Evolutionary conservation across 2,113 vertebrate species (phyloP), one percentile per base, ranked within the genome.

Genomic region (Lagenorhynchus albirostris): DNA sequence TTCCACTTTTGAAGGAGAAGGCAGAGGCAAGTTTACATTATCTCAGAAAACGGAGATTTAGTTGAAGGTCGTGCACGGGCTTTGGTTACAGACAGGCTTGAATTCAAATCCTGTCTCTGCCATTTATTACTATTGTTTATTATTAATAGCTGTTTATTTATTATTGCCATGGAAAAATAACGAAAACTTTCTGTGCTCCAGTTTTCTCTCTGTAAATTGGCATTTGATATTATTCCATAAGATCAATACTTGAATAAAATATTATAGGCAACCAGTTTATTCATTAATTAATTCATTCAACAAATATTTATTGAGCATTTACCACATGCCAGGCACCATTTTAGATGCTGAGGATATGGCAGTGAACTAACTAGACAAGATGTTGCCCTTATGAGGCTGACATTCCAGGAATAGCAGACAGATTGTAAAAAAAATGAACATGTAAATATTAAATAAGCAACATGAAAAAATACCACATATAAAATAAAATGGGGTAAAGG

Each of bases 1-100:
- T 98, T 98, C 98, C 98, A 98, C 98, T 98, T 98, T 95, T 97
- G 98, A 99, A 98, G 98, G 98, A 99, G 98, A 99, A 98, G 98
- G 98, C 98, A 98, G 98, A 99, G 98, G 98, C 98, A 98, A 98
- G 97, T 98, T 98, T 98, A 98, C 97, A 97, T 98, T 98, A 98
- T 98, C 97, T 98, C 98, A 98, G 95, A 98, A 98, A 98, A 98
- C 95, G 96, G 97, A 98, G 15, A 76, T 90, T 83, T 68, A 60
- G 4, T 41, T 73, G 12, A 89, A 93, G 89, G 76, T 53, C 4
- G n/a, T 71, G 1, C 12, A 84, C 7, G 11, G 23, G 17, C 26
- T 79, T 89, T 79, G 29, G 53, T 63, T 79, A 89, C 1, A 79
- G 26, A 68, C 1, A 70, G 29, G 67, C 5, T 58, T 60, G 60